Percentiles rank a stretch among this genome's conserved stretches.
Conservation (phyloP, 2,113 vertebrate species). For the Raphicerus campestris region DNA sequence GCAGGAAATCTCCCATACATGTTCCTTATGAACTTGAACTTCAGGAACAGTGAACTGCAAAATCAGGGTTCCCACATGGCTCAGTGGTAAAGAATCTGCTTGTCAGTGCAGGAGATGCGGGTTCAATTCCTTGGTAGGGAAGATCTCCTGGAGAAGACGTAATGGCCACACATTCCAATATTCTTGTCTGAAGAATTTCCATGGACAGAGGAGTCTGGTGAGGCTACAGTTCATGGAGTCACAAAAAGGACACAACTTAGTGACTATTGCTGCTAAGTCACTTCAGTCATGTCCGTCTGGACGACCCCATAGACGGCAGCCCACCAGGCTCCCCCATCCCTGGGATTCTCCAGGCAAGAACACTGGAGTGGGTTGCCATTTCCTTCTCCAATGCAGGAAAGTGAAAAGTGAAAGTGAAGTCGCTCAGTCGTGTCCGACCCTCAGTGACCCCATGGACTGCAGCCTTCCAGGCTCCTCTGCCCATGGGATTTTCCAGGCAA, state of each 20-base stretch:
- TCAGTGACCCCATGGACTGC: too few relatives aligned
- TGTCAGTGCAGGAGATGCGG: not conserved
- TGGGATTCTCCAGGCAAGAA: too few relatives aligned
- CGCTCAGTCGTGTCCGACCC: too few relatives aligned
- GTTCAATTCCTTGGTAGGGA: not conserved
- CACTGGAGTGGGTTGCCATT: too few relatives aligned
- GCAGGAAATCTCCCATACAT: not conserved
- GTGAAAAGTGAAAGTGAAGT: too few relatives aligned
- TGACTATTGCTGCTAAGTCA: not conserved
- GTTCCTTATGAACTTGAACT: not conserved
- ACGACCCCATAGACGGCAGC: too few relatives aligned
- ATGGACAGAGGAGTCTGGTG: not conserved
- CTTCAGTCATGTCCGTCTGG: too few relatives aligned
- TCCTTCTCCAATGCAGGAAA: too few relatives aligned
- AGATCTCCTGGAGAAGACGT: not conserved
- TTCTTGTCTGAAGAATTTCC: not conserved
- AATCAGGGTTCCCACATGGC: not conserved
- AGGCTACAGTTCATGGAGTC: not conserved
- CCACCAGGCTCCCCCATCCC: too few relatives aligned
- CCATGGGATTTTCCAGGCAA: too few relatives aligned
- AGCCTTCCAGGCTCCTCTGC: too few relatives aligned
- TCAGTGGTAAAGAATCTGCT: not conserved
- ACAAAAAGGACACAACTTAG: not conserved
- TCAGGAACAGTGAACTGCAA: not conserved
- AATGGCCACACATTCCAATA: not conserved